These are phyloP conservation scores for Teleopsis dalmanni DNA, from an alignment of 1,140 invertebrate genomes.

Conservation along the genomic window DNA sequence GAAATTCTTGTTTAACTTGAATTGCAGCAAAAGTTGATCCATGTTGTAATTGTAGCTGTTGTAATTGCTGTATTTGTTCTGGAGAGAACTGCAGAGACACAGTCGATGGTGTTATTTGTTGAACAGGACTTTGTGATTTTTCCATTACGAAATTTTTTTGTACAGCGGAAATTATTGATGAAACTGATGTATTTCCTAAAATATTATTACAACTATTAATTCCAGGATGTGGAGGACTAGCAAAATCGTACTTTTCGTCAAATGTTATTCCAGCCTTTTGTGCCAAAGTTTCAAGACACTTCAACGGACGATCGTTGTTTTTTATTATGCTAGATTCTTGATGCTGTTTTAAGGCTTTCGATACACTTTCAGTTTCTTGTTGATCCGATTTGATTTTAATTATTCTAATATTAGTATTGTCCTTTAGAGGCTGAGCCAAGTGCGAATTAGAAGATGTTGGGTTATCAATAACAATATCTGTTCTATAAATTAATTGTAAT, in stretches of 20 bases:
- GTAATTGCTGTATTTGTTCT: slow-evolving; percentile 42
- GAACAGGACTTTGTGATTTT: slow-evolving; percentile 43
- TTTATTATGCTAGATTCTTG: slow-evolving; percentile 2
- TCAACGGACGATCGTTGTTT: slow-evolving; percentile 47
- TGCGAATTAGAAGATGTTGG: no score
- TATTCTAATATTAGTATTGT: slow-evolving; percentile 36
- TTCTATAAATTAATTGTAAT: no score
- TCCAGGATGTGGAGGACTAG: slow-evolving; percentile 44
- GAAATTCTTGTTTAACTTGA: slow-evolving; percentile 48
- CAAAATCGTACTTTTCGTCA: slow-evolving; percentile 59
- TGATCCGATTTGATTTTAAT: slow-evolving; percentile 15
- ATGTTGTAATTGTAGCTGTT: slow-evolving; percentile 31
- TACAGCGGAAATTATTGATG: slow-evolving; percentile 26
- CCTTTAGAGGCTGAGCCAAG: slow-evolving; percentile 34
- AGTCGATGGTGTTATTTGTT: slow-evolving; percentile 39
- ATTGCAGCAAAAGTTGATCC: slow-evolving; percentile 42
- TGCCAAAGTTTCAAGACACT: slow-evolving; percentile 58
- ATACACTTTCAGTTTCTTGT: slow-evolving; percentile 9
- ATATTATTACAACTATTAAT: neutral
- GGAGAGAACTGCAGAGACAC: slow-evolving; percentile 40
- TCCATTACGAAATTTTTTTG: slow-evolving; percentile 29
- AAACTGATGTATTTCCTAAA: slow-evolving; percentile 18
- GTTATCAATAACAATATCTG: no score
- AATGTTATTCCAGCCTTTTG: slow-evolving; percentile 60
- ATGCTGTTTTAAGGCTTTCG: slow-evolving; percentile 9